These are phyloP conservation scores for Clusia tigrina DNA, from an alignment of 2,888 invertebrate species.

Conservation along the genomic window DNA sequence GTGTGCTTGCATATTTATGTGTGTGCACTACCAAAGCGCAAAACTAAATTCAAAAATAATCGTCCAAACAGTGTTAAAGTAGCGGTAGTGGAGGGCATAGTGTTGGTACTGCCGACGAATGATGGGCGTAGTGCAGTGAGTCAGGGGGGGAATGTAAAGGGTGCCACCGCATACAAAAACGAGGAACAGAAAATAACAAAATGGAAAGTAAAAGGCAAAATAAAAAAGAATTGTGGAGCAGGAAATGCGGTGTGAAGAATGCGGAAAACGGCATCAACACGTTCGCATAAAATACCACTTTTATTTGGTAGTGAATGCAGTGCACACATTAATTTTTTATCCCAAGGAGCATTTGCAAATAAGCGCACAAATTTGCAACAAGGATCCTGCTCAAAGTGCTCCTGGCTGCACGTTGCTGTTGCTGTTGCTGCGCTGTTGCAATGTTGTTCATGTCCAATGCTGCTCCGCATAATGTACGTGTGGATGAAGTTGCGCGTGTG, in stretches of 20 bases:
- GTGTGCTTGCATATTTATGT: too few species aligned
- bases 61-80: too few species aligned
- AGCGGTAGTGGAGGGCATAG: too few species aligned
- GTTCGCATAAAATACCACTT: background rate
- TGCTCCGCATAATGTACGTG: too few species aligned
- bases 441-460: too few species aligned
- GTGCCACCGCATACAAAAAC: background rate
- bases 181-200: background rate
- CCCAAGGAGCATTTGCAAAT: background rate
- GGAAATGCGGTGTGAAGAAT: background rate
- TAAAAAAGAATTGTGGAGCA: background rate
- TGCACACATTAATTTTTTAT: background rate
- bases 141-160: background rate
- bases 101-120: too few species aligned
- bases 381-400: background rate
- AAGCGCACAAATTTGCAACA: background rate
- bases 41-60: too few species aligned
- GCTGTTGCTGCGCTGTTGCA: background rate
- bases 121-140: too few species aligned
- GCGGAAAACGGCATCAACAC: constrained; percentile 3
- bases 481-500: constrained; percentile 4
- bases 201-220: background rate
- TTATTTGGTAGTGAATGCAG: constrained; percentile 1
- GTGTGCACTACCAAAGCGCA: too few species aligned
- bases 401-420: background rate